These are phyloP conservation scores for Columba livia DNA, from an alignment of 2,113 vertebrate genomes.

Conservation along the genomic window DNA sequence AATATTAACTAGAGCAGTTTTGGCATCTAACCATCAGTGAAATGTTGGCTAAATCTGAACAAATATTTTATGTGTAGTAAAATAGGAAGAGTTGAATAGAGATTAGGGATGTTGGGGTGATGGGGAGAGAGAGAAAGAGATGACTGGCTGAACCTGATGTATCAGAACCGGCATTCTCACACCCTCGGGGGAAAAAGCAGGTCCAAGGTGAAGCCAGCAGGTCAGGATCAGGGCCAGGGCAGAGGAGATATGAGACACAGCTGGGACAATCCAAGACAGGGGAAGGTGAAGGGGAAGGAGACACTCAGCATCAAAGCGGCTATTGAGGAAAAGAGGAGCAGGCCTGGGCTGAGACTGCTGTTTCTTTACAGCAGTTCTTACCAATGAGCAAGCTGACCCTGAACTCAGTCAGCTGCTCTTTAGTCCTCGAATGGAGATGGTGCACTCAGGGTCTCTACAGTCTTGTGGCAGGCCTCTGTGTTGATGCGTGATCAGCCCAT, in stretches of 20 bases:
- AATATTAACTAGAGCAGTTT: background rate
- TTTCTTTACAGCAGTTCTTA: background rate
- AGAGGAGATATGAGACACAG: background rate
- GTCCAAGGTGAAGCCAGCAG: background rate
- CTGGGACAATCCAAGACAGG: background rate
- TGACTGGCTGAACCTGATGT: background rate
- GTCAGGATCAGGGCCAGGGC: background rate
- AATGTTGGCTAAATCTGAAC: background rate
- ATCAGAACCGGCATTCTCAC: background rate
- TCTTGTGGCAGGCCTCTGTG: background rate
- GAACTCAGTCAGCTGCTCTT: background rate
- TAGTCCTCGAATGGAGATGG: background rate
- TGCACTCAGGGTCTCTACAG: background rate
- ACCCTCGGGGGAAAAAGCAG: background rate
- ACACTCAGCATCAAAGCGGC: background rate
- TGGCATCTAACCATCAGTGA: background rate
- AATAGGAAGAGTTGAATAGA: background rate
- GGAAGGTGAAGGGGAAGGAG: background rate
- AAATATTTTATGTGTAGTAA: background rate
- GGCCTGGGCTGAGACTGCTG: too few relatives aligned
- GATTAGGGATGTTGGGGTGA: background rate
- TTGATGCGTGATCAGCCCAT: background rate
- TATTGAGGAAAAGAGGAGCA: background rate
- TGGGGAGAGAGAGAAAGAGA: too few relatives aligned
- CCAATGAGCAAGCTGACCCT: background rate